Conservation (phyloP, 2,888 invertebrate genomes). For the Drosophila multiciliata region DNA sequence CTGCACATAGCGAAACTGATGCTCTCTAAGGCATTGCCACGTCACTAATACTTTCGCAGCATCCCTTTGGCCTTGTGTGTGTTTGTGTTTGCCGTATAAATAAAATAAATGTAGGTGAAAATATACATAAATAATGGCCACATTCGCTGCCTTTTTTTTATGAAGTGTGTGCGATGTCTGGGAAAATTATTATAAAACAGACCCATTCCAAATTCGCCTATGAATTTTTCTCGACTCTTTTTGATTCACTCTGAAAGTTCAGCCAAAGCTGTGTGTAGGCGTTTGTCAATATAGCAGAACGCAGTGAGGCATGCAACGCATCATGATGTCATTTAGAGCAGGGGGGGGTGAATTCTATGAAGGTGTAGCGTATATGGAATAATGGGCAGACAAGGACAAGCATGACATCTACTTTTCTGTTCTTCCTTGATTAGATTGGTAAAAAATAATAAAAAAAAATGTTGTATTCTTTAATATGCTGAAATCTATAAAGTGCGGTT, state of each 20-base stretch:
- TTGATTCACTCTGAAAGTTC: conserved; percentile 23
- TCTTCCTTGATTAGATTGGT: conserved; percentile 12
- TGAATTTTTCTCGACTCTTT: conserved; percentile 2
- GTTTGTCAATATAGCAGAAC: conserved; percentile 30
- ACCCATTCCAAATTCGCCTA: conserved; percentile 15
- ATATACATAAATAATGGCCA: conserved; percentile 76
- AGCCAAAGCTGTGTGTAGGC: conserved; percentile 48
- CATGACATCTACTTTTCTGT: conserved; percentile 36
- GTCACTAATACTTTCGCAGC: conserved; percentile 48
- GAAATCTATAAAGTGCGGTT: conserved; percentile 17
- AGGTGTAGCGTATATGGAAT: conserved; percentile 24
- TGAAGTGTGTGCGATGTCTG: conserved; percentile 52
- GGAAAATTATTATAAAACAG: conserved; percentile 73
- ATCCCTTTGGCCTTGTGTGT: conserved; percentile 28
- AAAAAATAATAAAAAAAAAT: background rate
- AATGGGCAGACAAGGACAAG: conserved; percentile 18
- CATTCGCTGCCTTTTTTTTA: conserved; percentile 68
- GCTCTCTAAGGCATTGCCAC: conserved; percentile 51
- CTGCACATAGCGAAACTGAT: conserved; percentile 23
- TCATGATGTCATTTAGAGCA: conserved; percentile 23
- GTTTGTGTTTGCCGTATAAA: conserved; percentile 45
- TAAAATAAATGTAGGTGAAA: conserved; percentile 78
- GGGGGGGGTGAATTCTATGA: background rate
- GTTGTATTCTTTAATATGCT: background rate
- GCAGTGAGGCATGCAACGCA: conserved; percentile 56